phyloP scores from a whole-genome alignment of 2,888 invertebrate species.

The Dysmachus trigonus region DNA sequence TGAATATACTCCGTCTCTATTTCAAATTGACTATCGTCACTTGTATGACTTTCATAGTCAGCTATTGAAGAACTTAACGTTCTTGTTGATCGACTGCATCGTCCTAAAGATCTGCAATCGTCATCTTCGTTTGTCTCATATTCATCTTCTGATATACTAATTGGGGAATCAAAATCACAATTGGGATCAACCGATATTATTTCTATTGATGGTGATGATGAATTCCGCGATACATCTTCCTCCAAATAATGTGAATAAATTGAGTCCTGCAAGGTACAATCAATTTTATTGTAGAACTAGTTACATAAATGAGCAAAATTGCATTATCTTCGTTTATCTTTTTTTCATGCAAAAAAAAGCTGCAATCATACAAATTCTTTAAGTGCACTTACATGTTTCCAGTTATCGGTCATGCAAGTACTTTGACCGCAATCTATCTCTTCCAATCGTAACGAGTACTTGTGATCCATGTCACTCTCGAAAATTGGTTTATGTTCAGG shows the following conservation, averaged over 20 bases:
- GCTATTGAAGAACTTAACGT: conserved; percentile 9
- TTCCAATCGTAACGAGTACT: conserved; percentile 24
- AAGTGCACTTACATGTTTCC: conserved; percentile 15
- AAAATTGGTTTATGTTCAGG: conserved; percentile 52
- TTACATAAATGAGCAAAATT: background rate
- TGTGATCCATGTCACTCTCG: background rate
- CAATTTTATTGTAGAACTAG: background rate
- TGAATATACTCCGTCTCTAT: conserved; percentile 22
- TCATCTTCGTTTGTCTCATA: conserved; percentile 49
- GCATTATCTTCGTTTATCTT: background rate
- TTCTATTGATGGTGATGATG: conserved; percentile 55
- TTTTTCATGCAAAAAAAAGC: background rate
- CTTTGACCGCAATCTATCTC: conserved; percentile 26
- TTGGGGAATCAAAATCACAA: conserved; percentile 52
- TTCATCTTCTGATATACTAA: conserved; percentile 28
- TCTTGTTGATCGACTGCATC: background rate
- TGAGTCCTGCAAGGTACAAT: background rate
- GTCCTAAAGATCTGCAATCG: background rate
- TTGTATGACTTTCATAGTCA: conserved; percentile 32
- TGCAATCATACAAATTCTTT: background rate
- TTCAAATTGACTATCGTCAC: conserved; percentile 51
- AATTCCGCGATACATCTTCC: conserved; percentile 47
- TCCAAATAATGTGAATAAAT: background rate
- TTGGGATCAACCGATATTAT: conserved; percentile 57
- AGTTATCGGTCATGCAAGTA: background rate